phyloP scores from a whole-genome alignment of 1,140 invertebrate genomes.

The Tyrophagus putrescentiae region DNA sequence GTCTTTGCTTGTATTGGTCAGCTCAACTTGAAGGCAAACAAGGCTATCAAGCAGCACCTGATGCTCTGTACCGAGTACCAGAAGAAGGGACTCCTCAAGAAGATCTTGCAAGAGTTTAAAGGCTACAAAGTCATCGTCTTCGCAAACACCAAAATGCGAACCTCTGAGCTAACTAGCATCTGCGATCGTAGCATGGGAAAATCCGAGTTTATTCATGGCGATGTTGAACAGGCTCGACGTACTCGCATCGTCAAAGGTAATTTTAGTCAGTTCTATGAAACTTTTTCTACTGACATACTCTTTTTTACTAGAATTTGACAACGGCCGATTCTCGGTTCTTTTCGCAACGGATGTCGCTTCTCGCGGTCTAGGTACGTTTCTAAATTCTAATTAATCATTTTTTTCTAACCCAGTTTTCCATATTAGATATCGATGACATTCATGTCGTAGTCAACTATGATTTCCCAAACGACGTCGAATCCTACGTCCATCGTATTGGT shows the following conservation, averaged over 20 bases:
- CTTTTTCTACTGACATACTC: slow-evolving; percentile 16
- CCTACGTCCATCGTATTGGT: slow-evolving; percentile 45
- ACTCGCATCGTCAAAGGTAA: slow-evolving; percentile 32
- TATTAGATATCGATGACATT: slow-evolving; percentile 43
- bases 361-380: slow-evolving; percentile 33
- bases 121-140: slow-evolving; percentile 59
- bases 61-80: slow-evolving; percentile 18
- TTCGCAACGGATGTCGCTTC: slow-evolving; percentile 21
- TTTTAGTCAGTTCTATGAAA: slow-evolving; percentile 17
- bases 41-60: slow-evolving; percentile 16
- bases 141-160: slow-evolving; percentile 37
- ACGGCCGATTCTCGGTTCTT: slow-evolving; percentile 54
- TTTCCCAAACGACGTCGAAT: slow-evolving; percentile 42
- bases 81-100: slow-evolving; percentile 33
- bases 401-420: slow-evolving; percentile 13
- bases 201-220: slow-evolving; percentile 37
- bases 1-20: slow-evolving; percentile 60
- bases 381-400: slow-evolving; percentile 51
- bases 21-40: slow-evolving; percentile 32
- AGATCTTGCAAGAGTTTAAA: slow-evolving; percentile 31
- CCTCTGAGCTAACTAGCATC: slow-evolving; percentile 40
- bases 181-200: slow-evolving; percentile 42
- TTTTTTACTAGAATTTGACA: slow-evolving; percentile 42
- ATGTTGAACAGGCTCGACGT: slow-evolving; percentile 40
- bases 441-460: slow-evolving; percentile 45